These are phyloP conservation scores for Chrysogorgia sp. DNA, from an alignment of 92 coral and sea anemone genomes.

Conservation along the genomic window DNA sequence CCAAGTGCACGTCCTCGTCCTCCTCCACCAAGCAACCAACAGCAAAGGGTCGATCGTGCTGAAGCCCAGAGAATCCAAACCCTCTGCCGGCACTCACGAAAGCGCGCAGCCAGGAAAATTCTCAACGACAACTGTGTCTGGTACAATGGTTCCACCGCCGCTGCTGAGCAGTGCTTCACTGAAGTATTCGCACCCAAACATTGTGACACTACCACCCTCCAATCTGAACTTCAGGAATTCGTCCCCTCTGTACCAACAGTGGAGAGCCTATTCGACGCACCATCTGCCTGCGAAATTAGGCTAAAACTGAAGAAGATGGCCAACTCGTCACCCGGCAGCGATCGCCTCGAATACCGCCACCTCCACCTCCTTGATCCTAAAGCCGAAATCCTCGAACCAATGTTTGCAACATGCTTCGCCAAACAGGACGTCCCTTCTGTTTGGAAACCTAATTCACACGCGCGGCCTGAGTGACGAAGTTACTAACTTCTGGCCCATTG, in stretches of 20 bases:
- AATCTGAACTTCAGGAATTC: neutral
- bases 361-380: constrained; percentile 10
- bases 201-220: neutral
- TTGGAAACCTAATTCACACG: neutral
- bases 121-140: neutral
- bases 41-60: neutral
- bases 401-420: neutral
- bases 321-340: constrained; percentile 7
- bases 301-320: neutral
- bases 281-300: neutral
- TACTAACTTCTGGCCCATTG: too few species aligned
- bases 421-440: too few species aligned
- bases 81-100: neutral
- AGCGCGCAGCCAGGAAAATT: neutral
- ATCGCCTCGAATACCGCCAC: constrained; percentile 26
- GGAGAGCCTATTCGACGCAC: neutral
- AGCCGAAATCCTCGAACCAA: neutral
- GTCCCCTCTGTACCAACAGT: neutral
- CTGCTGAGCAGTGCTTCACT: neutral
- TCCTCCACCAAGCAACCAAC: neutral
- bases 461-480: too few species aligned
- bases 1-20: neutral
- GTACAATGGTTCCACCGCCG: constrained; percentile 4
- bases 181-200: neutral
- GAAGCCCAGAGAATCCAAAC: neutral